Base-by-base conservation (phyloP, 2,888 invertebrate genomes). In the Drosophila kambysellisi region DNA sequence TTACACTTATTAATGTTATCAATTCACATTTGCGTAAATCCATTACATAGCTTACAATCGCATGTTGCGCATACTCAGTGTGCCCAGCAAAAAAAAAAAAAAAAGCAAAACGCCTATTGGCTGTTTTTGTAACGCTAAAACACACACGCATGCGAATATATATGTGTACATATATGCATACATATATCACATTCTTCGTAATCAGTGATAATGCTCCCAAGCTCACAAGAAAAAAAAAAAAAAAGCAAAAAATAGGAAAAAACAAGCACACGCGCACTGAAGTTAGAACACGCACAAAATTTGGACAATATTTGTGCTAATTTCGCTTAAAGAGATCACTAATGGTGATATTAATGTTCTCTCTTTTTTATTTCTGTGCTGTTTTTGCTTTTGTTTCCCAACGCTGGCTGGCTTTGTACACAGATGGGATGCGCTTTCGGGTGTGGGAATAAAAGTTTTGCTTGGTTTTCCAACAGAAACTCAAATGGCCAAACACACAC, bases 41-140 rank as follows among this genome's bases (percentile, higher is more conserved):
- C 33, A 17, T 51, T 39, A 57, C 37, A 60, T 17, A 39, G 17
- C 39, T n/a, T 9, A 39, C 39, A 35, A 63, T 35, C 30, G 48
- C 41, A 63, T 53, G 81, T 85, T 81, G 75, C 83, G 83, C 83
- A 83, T 81, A 83, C 83, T 85, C 83, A 85, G 54, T 57, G 46
- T 33, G 46, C 32, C 32, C 29, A 30, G 41, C 39, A 61, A 35
- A 54, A 57, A 29, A 33, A 35, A 54, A 57, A 29, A 33, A 41
- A 62, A 39, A 25, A 51, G 25, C 25, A 65, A 17, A 41, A 29
- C 43, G 37, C 6, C 5, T 41, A 41, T 43, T 53, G n/a, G 48
- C 61, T 29, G 32, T 52, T 76, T 66, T 76, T 64, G 67, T 61
- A 76, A 76, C 52, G 30, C 52, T 50, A 66, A 57, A 54, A 30